Conservation (phyloP, 2,888 invertebrate species). For the Mechanitis messenoides region DNA sequence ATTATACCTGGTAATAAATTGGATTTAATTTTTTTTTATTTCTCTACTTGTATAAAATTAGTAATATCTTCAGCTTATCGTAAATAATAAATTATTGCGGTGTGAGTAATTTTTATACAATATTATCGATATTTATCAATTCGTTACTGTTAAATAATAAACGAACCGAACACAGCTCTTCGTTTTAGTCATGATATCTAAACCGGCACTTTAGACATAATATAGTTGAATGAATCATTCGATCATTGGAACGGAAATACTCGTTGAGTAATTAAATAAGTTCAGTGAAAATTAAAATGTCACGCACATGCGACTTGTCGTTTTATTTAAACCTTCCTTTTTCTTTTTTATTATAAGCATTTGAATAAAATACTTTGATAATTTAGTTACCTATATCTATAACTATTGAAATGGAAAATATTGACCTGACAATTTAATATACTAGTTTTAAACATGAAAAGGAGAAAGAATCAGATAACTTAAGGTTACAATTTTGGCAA, state of each 20-base stretch:
- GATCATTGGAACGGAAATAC: constrained; percentile 55
- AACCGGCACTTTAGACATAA: constrained; percentile 67
- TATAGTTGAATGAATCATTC: constrained; percentile 61
- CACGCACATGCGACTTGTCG: constrained; percentile 70
- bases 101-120: constrained; percentile 61
- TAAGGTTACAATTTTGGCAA: no score
- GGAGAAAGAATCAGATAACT: no score
- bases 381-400: no score
- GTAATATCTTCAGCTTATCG: constrained; percentile 28
- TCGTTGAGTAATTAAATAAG: constrained; percentile 56
- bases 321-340: constrained; percentile 45
- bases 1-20: no score
- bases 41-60: background rate
- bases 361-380: background rate
- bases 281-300: constrained; percentile 71
- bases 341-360: background rate
- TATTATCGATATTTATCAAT: constrained; percentile 53
- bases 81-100: constrained; percentile 42
- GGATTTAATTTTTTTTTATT: no score
- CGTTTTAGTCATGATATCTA: constrained; percentile 50
- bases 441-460: no score
- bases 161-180: constrained; percentile 47
- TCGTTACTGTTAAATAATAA: constrained; percentile 52
- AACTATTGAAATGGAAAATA: no score
- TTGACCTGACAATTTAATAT: no score